Evolutionary conservation across 2,888 invertebrate genomes (phyloP).

Genomic region (Ypsolopha scabrella): DNA sequence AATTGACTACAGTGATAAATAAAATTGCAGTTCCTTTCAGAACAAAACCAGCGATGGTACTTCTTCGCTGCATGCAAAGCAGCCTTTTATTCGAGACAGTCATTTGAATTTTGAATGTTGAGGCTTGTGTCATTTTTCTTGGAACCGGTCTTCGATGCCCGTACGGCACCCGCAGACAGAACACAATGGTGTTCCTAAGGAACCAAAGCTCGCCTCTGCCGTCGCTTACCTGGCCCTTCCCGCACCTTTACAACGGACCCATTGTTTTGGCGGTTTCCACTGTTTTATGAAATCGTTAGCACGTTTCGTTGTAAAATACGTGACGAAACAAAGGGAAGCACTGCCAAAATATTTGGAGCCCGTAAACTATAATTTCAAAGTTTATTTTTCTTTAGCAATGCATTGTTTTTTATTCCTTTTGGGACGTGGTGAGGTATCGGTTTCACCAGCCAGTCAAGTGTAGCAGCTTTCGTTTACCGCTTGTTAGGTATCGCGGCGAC

Average conservation of each 20-base stretch:
- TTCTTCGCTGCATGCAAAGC: no score
- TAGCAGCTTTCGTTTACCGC: conserved; percentile 33
- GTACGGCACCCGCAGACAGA: conserved; percentile 15
- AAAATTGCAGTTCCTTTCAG: no score
- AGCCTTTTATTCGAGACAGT: conserved; percentile 7
- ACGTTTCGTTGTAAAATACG: conserved; percentile 16
- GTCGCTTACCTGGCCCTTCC: conserved; percentile 33
- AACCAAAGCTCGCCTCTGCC: conserved; percentile 22
- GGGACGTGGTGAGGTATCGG: conserved; percentile 5
- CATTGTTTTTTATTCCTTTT: conserved; percentile 13
- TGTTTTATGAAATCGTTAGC: conserved; percentile 2
- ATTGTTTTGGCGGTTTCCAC: conserved; percentile 2
- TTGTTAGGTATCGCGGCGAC: conserved; percentile 36
- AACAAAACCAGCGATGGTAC: no score
- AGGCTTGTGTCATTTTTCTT: conserved; percentile 40
- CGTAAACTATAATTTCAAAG: no score
- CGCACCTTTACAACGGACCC: conserved; percentile 20
- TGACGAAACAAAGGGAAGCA: conserved; percentile 29
- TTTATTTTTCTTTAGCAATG: no score
- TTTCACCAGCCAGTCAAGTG: conserved; percentile 36
- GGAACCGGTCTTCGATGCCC: conserved; percentile 47
- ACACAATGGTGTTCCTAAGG: conserved; percentile 40
- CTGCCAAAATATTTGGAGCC: conserved; percentile 11
- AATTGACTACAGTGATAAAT: no score
- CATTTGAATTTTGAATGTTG: conserved; percentile 25